Base-by-base conservation (phyloP, 2,797 vertebrate genomes). In the Synaphobranchus kaupii region DNA sequence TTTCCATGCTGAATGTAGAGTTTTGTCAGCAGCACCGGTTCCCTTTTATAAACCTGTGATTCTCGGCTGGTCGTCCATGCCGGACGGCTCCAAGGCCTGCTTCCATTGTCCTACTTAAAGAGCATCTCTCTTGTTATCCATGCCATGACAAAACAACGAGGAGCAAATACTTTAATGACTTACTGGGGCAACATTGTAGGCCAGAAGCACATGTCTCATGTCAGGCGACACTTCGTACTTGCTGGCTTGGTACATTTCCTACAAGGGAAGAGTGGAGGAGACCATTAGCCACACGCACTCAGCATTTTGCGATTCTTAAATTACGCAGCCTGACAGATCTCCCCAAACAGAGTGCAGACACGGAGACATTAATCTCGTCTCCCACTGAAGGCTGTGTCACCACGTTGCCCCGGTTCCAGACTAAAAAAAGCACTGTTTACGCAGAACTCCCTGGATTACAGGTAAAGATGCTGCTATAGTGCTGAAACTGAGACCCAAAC, bases 141-240 rank as follows among this genome's bases (percentile, higher is more conserved):
- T 28, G 63, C n/a, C 63, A 28, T 68, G 63, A 71, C 52, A 48
- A 28, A 73, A 28, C n/a, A 87, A 54, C 31, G 34, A 83, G 34
- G 80, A 39, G 54, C 12, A 39, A 39, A 58, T 7, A 20, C 44
- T 85, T 85, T 83, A n/a, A 17, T 87, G 92, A 96, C 97, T 97
- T 94, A 99, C 98, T n/a, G 95, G 96, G 85, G 96, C 96, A 86
- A 98, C 95, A 7, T 97, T 95, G 86, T 98, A 99, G 25, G 97
- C 96, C 87, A 99, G 97, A 13, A 99, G 93, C 0, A 98, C 97
- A 0, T 98, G 97, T 48, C 97, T 95, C 94, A 96, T 92, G 91
- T 99, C 98, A 44, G 98, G 97, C 84, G 98, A 99, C 44, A 99
- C 96, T 90, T 98, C 97, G 9, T 98, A 99, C 89, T 96, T 96